Evolutionary conservation across 2,888 invertebrate genomes (phyloP), one percentile per base, ranked within the genome.

Genomic region (Acholoe squamosa): DNA sequence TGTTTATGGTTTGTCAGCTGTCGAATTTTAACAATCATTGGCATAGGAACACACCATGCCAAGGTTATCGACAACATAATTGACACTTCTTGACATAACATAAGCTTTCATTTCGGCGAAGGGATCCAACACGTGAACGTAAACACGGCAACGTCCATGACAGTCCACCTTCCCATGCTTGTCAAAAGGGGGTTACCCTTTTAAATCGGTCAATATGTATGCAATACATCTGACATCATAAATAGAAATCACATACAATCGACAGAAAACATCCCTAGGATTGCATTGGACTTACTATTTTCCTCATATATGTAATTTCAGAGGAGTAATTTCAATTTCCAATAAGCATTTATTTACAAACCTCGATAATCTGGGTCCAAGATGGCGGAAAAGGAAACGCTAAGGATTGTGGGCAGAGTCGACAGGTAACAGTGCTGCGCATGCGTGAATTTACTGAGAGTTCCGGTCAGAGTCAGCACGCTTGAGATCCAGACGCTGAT

Each of bases 351-450:
- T 43, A 28, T 31, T 43, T 19, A 89, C 43, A 33, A 34, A 89
- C 89, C 61, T 56, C 0, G 25, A 25, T 89, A 56, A 14, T 67
- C 56, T 12, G 61, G 67, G 67, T 67, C 89, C 61, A 89, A 89
- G 51, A 89, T 89, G 89, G 89, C 89, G 51, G 89, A 89, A 89
- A 89, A 89, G 89, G 89, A 89, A 76, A 51, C 43, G 43, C 14
- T 1, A 12, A 67, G 89, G 89, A 34, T 89, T 89, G 71, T 89
- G 76, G 89, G 89, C 5, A 67, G n/a, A 5, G 25, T 67, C 25
- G 25, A 19, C 76, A 77, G 28, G 89, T 67, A n/a, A 28, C 5
- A 28, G 10, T 3, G 54, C 22, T 89, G 89, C 89, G 89, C 89
- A 67, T n/a, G n/a, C n/a, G n/a, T n/a, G n/a, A n/a, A n/a, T n/a